A percentile compares a stretch with the other conserved stretches of the same genome.
These are phyloP conservation scores for Arenaria interpres DNA, from an alignment of 2,113 vertebrate genomes.

Conservation along the genomic window DNA sequence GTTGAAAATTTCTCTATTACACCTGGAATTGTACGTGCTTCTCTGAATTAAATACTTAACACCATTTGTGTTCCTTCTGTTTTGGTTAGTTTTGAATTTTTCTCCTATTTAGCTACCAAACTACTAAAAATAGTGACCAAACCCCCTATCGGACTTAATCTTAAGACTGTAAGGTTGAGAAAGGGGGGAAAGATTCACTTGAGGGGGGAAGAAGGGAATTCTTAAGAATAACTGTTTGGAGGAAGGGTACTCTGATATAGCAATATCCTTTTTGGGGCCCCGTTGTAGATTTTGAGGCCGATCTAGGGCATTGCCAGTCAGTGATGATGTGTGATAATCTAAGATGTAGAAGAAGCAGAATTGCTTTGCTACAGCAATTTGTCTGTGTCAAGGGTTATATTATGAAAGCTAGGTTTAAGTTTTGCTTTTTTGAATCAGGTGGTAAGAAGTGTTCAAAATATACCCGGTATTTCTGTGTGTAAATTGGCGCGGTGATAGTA, in stretches of 20 bases:
- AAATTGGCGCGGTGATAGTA: not conserved
- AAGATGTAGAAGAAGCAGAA: not conserved
- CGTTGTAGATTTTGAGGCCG: not conserved
- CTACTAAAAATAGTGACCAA: not conserved
- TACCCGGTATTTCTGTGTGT: not conserved
- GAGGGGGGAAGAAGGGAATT: not conserved
- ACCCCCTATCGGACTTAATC: not conserved
- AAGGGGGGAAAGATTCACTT: not conserved
- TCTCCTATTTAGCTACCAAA: not conserved
- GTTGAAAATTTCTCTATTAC: not conserved
- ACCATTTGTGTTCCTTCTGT: not conserved
- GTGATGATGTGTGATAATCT: not conserved
- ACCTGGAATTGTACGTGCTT: not conserved
- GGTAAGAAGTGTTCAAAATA: not conserved
- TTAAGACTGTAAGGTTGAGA: not conserved
- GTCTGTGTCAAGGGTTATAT: not conserved
- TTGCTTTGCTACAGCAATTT: not conserved
- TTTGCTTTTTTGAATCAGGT: not conserved
- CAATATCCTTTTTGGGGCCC: not conserved
- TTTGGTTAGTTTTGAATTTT: not conserved
- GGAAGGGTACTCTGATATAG: not conserved
- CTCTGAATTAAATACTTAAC: not conserved
- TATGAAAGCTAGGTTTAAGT: not conserved
- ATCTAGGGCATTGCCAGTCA: not conserved
- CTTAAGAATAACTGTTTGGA: not conserved